Percentiles rank a stretch among this genome's conserved stretches.
These are phyloP conservation scores for Caranx ignobilis DNA, from an alignment of 2,113 vertebrate genomes.

Conservation along the genomic window DNA sequence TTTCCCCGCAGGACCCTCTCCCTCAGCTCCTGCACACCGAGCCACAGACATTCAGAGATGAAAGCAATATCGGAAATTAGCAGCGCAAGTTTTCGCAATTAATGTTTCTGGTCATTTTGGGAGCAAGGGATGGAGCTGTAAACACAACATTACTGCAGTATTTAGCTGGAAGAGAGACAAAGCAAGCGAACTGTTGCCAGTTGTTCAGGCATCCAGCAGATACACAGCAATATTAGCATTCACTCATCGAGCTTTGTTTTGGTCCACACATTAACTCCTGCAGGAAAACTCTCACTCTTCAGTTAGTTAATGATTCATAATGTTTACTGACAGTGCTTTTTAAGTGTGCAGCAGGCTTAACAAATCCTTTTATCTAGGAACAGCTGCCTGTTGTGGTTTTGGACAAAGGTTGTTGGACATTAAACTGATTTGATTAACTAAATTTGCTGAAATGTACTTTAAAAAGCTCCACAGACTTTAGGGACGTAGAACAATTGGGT, in stretches of 20 bases:
- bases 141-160: neutral
- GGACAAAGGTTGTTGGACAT: neutral
- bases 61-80: neutral
- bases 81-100: neutral
- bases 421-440: neutral
- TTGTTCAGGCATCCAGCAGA: constrained; percentile 4
- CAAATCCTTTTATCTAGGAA: neutral
- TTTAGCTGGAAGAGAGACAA: neutral
- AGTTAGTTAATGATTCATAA: neutral
- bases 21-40: constrained; percentile 89
- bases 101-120: neutral
- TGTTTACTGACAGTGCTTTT: neutral
- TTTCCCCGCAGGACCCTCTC: constrained; percentile 95
- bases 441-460: neutral
- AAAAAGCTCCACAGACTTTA: neutral
- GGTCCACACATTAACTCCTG: neutral
- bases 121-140: neutral
- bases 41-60: constrained; percentile 17
- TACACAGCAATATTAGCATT: neutral
- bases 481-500: no score
- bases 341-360: no score
- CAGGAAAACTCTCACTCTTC: neutral
- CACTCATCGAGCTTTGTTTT: neutral
- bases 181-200: neutral
- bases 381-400: neutral